A percentile compares a stretch with the other conserved stretches of the same genome.
These are phyloP conservation scores for Arrhamphus sclerolepis DNA, from an alignment of 2,797 vertebrate genomes.

Conservation along the genomic window DNA sequence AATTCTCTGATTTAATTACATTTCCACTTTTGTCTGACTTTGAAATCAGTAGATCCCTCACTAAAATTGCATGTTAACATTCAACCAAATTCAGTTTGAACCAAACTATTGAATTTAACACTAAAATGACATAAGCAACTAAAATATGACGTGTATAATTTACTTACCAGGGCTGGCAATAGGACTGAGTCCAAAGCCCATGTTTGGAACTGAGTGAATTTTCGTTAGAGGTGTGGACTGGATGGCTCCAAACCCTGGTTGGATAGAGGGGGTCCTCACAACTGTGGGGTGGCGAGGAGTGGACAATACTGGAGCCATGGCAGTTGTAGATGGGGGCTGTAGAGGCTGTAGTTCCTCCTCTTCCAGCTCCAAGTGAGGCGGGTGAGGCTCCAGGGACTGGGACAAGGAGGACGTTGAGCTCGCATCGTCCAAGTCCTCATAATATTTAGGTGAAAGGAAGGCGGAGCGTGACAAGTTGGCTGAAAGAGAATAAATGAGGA, in stretches of 20 bases:
- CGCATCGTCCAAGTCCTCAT: slow-evolving; percentile 91
- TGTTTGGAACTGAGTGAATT: slow-evolving; percentile 59
- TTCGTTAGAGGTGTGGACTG: slow-evolving; percentile 84
- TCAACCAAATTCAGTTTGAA: too few species aligned
- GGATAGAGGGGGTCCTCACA: slow-evolving; percentile 89
- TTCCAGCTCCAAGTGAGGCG: slow-evolving; percentile 70
- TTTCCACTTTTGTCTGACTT: neutral
- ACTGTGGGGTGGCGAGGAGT: slow-evolving; percentile 86
- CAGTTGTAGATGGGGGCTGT: slow-evolving; percentile 31
- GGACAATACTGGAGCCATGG: slow-evolving; percentile 51
- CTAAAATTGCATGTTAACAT: too few species aligned
- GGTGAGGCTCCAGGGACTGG: slow-evolving; percentile 85
- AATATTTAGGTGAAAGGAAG: slow-evolving; percentile 92
- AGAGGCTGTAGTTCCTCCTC: slow-evolving; percentile 74
- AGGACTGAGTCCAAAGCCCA: slow-evolving; percentile 68
- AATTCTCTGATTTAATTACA: neutral
- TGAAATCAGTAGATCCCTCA: too few species aligned
- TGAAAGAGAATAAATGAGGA: slow-evolving; percentile 53
- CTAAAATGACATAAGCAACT: neutral
- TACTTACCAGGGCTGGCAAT: slow-evolving; percentile 79
- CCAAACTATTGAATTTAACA: too few species aligned
- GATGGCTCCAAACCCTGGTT: slow-evolving; percentile 82
- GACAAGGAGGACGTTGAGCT: slow-evolving; percentile 91
- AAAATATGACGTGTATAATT: neutral
- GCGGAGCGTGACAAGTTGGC: slow-evolving; percentile 92